Evolutionary conservation across 2,113 vertebrate species (phyloP).

Genomic region (Albula goreensis): DNA sequence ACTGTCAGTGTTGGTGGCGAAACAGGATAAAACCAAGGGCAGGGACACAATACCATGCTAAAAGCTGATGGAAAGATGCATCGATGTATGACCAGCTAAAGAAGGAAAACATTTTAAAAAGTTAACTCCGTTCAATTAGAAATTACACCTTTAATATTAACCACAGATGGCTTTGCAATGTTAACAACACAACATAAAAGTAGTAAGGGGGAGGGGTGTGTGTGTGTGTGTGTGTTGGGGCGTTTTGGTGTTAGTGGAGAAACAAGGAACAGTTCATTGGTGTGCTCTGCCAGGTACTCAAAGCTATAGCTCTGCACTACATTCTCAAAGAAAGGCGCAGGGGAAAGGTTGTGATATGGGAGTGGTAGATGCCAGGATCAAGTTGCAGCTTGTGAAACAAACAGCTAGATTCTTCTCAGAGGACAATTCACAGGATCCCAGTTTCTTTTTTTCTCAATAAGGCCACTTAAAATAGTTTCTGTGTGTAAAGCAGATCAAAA

Average conservation of each 20-base stretch:
- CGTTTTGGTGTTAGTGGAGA: background rate
- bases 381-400: slow-evolving; percentile 62
- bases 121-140: slow-evolving; percentile 37
- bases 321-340: slow-evolving; percentile 58
- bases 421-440: slow-evolving; percentile 69
- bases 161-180: slow-evolving; percentile 42
- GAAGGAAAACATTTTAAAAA: background rate
- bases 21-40: background rate
- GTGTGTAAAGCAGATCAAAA: slow-evolving; percentile 75
- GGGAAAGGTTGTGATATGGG: slow-evolving; percentile 47
- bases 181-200: slow-evolving; percentile 43
- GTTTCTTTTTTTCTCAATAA: slow-evolving; percentile 74
- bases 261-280: slow-evolving; percentile 45
- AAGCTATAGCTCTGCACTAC: slow-evolving; percentile 79
- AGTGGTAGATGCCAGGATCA: slow-evolving; percentile 70
- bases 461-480: slow-evolving; percentile 83
- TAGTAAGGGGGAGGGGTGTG: slow-evolving; percentile 31
- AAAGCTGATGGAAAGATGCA: background rate
- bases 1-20: too few relatives aligned
- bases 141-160: slow-evolving; percentile 52
- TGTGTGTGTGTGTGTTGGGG: background rate
- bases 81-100: background rate
- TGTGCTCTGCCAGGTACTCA: slow-evolving; percentile 48
- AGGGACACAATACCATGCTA: background rate
- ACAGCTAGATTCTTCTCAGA: slow-evolving; percentile 69